Percentiles rank a stretch among this genome's conserved stretches.
Conservation (phyloP, 2,797 vertebrate species). For the Xiphorhynchus erythropygius region DNA sequence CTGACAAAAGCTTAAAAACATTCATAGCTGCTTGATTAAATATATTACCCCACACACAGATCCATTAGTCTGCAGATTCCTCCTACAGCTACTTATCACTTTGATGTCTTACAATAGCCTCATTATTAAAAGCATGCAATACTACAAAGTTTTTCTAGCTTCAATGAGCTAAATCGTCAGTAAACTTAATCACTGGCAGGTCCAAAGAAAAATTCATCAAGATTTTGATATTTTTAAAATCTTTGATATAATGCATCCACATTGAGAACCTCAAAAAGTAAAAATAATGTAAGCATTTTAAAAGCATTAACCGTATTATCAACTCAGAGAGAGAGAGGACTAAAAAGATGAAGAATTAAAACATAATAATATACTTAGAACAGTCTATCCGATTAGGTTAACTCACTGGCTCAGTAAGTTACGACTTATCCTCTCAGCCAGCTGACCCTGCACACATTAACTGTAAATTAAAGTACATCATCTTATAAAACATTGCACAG, state of each 20-base stretch:
- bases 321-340: background rate
- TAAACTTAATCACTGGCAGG: background rate
- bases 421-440: constrained; percentile 18
- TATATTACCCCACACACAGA: background rate
- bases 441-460: background rate
- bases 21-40: background rate
- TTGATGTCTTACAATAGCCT: background rate
- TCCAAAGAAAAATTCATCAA: background rate
- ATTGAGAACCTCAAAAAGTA: background rate
- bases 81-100: background rate
- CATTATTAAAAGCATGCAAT: background rate
- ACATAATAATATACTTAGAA: background rate
- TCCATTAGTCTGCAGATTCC: background rate
- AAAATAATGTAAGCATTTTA: background rate
- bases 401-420: constrained; percentile 13
- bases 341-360: constrained; percentile 59
- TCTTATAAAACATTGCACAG: background rate
- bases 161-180: background rate
- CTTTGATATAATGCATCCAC: background rate
- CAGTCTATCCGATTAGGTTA: constrained; percentile 42
- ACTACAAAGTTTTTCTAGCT: background rate
- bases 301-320: background rate
- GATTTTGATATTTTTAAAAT: background rate
- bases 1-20: background rate
- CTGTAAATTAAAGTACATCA: background rate